These are phyloP conservation scores for Brachypteracias leptosomus DNA, from an alignment of 2,113 vertebrate species.

Conservation along the genomic window DNA sequence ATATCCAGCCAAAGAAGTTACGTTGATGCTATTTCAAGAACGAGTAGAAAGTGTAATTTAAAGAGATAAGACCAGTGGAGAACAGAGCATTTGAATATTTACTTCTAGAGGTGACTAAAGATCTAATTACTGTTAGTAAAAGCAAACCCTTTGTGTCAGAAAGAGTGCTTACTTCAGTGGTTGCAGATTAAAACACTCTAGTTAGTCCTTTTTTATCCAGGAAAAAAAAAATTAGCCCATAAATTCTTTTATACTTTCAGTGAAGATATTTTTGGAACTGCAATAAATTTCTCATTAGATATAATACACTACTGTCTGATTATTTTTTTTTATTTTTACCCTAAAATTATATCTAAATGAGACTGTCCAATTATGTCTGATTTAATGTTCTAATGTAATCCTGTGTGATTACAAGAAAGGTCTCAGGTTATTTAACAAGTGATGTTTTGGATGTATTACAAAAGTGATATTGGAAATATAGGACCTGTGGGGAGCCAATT, in stretches of 20 bases:
- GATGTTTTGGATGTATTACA: constrained; percentile 45
- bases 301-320: neutral
- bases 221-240: constrained; percentile 41
- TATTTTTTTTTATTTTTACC: constrained; percentile 22
- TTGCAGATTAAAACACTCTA: constrained; percentile 35
- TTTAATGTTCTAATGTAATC: constrained; percentile 62
- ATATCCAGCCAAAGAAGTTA: neutral
- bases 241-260: constrained; percentile 40
- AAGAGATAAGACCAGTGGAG: neutral
- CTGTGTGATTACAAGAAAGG: constrained; percentile 53
- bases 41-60: neutral
- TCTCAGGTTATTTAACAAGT: constrained; percentile 45
- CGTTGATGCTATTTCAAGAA: neutral
- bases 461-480: neutral
- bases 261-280: constrained; percentile 44
- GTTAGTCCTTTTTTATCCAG: constrained; percentile 26
- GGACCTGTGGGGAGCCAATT: constrained; percentile 52
- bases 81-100: constrained; percentile 23
- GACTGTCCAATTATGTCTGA: constrained; percentile 60
- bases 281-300: constrained; percentile 49
- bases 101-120: constrained; percentile 1
- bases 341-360: constrained; percentile 61
- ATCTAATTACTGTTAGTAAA: constrained; percentile 36
- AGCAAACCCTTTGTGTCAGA: constrained; percentile 1
- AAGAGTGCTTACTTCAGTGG: constrained; percentile 2